A percentile compares a stretch with the other conserved stretches of the same genome.
phyloP scores from a whole-genome alignment of 1,140 invertebrate species.

The Armadillidium nasatum region DNA sequence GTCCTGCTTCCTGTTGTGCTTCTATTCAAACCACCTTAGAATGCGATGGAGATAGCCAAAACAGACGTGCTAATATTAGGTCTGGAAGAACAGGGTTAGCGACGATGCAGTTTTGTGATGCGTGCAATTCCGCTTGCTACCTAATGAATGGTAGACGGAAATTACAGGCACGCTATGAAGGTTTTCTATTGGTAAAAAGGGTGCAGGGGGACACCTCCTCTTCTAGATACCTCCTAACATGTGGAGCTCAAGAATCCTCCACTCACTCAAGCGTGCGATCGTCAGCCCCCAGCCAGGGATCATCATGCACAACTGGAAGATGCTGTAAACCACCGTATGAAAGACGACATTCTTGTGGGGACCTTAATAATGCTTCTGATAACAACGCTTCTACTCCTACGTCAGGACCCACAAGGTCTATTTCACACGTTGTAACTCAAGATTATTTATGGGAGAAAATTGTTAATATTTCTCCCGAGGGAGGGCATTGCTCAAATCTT shows the following conservation, averaged over 20 bases:
- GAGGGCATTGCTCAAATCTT: not conserved
- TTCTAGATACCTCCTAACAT: not conserved
- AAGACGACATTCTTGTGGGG: slow-evolving; percentile 31
- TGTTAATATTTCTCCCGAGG: slow-evolving; percentile 21
- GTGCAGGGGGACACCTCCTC: slow-evolving; percentile 16
- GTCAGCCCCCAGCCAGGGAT: not conserved
- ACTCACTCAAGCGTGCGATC: not conserved
- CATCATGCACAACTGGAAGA: not conserved
- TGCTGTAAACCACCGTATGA: slow-evolving; percentile 8
- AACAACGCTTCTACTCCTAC: not conserved
- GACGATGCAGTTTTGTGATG: slow-evolving; percentile 37
- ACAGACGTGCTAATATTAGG: not conserved
- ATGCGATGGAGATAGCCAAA: not conserved
- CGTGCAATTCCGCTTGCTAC: slow-evolving; percentile 42
- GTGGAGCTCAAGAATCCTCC: not conserved
- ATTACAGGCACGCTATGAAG: slow-evolving; percentile 43
- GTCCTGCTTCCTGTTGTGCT: not conserved
- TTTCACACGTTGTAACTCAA: not conserved
- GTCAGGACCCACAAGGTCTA: not conserved
- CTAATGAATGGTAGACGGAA: slow-evolving; percentile 41
- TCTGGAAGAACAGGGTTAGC: not conserved
- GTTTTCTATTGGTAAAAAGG: slow-evolving; percentile 39
- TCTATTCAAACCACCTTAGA: not conserved
- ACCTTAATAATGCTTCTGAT: slow-evolving; percentile 25
- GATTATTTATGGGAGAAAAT: slow-evolving; percentile 24